Evolutionary conservation across 2,888 invertebrate species (phyloP).

Genomic region (Dynastes tityus): DNA sequence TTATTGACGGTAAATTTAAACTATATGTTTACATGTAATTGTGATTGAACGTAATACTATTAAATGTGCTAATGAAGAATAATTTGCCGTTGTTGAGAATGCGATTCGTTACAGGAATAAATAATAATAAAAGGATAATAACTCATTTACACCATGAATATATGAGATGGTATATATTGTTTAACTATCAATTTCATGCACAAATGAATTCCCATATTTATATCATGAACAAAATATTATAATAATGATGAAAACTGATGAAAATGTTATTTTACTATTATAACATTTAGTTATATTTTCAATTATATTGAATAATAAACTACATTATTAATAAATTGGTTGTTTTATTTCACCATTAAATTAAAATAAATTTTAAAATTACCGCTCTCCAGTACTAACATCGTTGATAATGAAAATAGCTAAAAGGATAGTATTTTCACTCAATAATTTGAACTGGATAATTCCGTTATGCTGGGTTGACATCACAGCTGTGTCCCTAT

Average conservation of each 20-base stretch:
- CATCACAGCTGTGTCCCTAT: too few species aligned
- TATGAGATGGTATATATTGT: constrained; percentile 15
- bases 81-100: constrained; percentile 14
- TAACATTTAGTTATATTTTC: constrained; percentile 44
- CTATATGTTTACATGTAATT: constrained; percentile 26
- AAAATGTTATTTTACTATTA: constrained; percentile 35
- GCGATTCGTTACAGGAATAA: constrained; percentile 15
- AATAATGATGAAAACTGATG: constrained; percentile 8
- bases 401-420: not conserved
- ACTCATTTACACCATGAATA: constrained; percentile 23
- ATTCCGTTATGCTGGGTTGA: too few species aligned
- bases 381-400: not conserved
- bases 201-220: constrained; percentile 40
- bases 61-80: constrained; percentile 24
- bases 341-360: constrained; percentile 5
- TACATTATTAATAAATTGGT: constrained; percentile 14
- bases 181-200: constrained; percentile 35
- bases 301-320: constrained; percentile 44
- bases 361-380: too few species aligned
- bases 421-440: too few species aligned
- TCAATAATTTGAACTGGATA: too few species aligned
- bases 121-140: constrained; percentile 20
- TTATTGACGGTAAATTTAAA: constrained; percentile 28
- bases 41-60: not conserved
- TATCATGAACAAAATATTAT: constrained; percentile 26